phyloP scores from a whole-genome alignment of 2,113 vertebrate genomes.

The Anolis sagrei region DNA sequence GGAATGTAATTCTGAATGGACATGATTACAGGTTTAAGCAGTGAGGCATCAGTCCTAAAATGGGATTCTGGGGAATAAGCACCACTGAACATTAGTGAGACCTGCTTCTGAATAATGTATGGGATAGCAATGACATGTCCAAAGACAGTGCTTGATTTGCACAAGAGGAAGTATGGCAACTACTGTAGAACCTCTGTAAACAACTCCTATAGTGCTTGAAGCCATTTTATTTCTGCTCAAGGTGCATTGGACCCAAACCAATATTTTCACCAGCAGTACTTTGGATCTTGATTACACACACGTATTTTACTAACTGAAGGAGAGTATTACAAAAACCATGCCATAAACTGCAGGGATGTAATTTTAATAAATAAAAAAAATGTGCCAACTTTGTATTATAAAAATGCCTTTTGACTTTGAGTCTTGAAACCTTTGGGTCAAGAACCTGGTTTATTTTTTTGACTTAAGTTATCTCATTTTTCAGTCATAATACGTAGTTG shows the following conservation, averaged over 20 bases:
- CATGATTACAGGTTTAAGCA: not conserved
- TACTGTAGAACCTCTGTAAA: not conserved
- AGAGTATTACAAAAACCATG: accelerated
- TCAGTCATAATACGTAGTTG: not conserved
- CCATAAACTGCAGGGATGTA: not conserved
- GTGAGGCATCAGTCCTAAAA: not conserved
- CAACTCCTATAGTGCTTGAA: not conserved
- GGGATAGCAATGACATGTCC: not conserved
- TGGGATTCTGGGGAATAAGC: not conserved
- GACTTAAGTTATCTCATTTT: conserved; percentile 3
- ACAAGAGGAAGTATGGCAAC: not conserved
- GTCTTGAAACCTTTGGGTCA: not conserved
- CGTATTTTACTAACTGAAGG: not conserved
- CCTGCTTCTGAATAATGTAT: not conserved
- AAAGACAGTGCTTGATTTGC: not conserved
- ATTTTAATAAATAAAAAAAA: not conserved
- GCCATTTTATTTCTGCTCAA: not conserved
- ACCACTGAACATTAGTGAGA: not conserved
- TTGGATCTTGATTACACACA: conserved; percentile 4
- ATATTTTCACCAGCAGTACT: conserved; percentile 18
- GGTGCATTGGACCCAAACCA: conserved; percentile 29
- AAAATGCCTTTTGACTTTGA: conserved; percentile 29
- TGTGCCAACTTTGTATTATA: not conserved
- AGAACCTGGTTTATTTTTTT: not conserved
- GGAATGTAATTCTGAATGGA: not conserved